A percentile compares a stretch with the other conserved stretches of the same genome.
Conservation (phyloP, 2,113 vertebrate species). For the Rhabdomys dilectus region DNA sequence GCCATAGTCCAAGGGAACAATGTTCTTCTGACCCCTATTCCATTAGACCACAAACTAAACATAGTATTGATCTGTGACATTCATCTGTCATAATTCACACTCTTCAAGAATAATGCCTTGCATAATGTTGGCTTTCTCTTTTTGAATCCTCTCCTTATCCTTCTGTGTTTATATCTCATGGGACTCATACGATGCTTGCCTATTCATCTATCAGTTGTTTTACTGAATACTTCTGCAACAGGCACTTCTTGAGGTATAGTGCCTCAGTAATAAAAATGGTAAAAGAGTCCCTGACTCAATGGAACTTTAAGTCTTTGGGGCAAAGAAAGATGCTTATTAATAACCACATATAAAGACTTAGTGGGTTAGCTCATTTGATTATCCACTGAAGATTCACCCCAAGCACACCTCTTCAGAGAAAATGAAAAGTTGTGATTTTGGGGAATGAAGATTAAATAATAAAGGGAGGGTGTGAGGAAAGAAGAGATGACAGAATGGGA, state of each 20-base stretch:
- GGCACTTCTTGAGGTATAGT: neutral
- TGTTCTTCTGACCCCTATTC: neutral
- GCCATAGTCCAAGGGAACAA: neutral
- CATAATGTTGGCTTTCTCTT: neutral
- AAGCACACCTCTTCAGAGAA: neutral
- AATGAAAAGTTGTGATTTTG: neutral
- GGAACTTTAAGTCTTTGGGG: neutral
- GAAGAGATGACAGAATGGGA: neutral
- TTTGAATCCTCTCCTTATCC: neutral
- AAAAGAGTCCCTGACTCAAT: neutral
- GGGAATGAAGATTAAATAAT: neutral
- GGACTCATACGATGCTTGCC: neutral
- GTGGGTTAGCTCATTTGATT: neutral
- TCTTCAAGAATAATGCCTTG: neutral
- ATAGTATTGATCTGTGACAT: neutral
- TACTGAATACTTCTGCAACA: neutral
- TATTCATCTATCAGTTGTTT: neutral
- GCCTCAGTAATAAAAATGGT: neutral
- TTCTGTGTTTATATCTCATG: neutral
- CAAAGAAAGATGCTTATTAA: neutral
- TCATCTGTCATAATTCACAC: neutral
- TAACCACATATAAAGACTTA: neutral
- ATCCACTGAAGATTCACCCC: too few species aligned
- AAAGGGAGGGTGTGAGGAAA: neutral
- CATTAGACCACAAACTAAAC: neutral